Base-by-base conservation (phyloP, 2,797 vertebrate species). In the Clarias fuscus region DNA sequence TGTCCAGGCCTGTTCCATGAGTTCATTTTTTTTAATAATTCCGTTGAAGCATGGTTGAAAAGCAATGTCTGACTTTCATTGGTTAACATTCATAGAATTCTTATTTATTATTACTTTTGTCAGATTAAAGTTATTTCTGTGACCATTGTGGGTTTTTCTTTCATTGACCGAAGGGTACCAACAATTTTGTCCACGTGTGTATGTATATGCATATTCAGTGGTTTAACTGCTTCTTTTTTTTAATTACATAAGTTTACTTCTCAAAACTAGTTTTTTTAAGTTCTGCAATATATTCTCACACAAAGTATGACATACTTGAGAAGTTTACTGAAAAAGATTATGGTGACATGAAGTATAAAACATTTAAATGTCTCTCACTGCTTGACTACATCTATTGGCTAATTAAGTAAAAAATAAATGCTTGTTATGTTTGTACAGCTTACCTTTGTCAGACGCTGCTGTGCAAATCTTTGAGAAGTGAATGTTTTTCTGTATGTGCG, bases 391-490 rank as follows among this genome's bases (percentile, higher is more conserved):
- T 59, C 33, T 30, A 17, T 13, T 62, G 33, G 13, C 30, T 40
- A 62, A 20, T 62, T 24, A 24, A 22, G 3, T 37, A 33, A 24
- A 77, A 33, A 61, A 78, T 0, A 1, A 18, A 18, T 61, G 33
- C 3, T 2, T 62, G 30, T 76, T 43, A 33, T 48, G 48, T 53
- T 67, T 71, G 15, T 40, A 67, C 15, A 56, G 11, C 72, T 76
- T 77, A 77, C 83, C 58, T 84, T 64, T 30, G 13, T 22, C 68
- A 68, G 64, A 22, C 30, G 40, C 20, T 82, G 64, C 22, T 22
- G 18, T 7, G 14, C 68, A 53, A 61, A 37, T 82, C 20, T 43
- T 40, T 24, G n/a, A 14, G 7, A 82, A 30, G 43, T 70, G 24
- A 59, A 62, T 37, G 43, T 43, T 53, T 56, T 61, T 78, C 33